Evolutionary conservation across 2,113 vertebrate genomes (phyloP), one percentile per base, ranked within the genome.

Genomic region (Rhinogobius similis): DNA sequence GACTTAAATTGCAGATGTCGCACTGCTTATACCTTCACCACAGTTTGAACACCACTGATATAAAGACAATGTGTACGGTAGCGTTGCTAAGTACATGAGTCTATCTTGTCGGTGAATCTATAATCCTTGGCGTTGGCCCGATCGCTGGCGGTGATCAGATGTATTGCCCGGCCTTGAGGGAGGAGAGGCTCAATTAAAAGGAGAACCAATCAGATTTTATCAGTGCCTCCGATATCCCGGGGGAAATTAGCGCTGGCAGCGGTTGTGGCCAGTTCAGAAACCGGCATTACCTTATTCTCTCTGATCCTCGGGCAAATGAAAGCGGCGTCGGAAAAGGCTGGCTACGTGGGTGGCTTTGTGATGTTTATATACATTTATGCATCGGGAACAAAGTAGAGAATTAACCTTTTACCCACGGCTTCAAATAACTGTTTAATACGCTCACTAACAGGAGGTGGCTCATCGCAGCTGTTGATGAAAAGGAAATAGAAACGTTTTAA

Each of bases 131-230:
- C 71, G 78, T 53, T 67, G 43, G 68, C 11, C 20, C 52, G 73
- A 72, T 62, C 43, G 72, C 67, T 72, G 27, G 55, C 56, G 67
- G 48, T 76, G 75, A 76, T 79, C 68, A 62, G 55, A 82, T 67
- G 65, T 62, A 58, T 65, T 61, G 46, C 46, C 16, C 20, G 2
- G 66, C 46, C 55, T 41, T 63, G 38, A 1, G 1, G 67, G 32
- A 41, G 58, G 68, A n/a, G 65, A 65, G 56, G 73, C 71, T 81
- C 75, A 82, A 73, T 87, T 83, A 83, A 72, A 77, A 75, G 7
- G 44, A 78, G 84, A 63, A 72, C 66, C 58, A 78, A 77, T 87
- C 68, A 65, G 50, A 85, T 82, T 81, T 75, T 70, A 77, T 85
- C 75, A 74, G 68, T 55, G 65, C 63, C 68, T 78, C 70, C 48